Conservation (phyloP, 2,888 invertebrate species). For the Ennomos fuscantarius region DNA sequence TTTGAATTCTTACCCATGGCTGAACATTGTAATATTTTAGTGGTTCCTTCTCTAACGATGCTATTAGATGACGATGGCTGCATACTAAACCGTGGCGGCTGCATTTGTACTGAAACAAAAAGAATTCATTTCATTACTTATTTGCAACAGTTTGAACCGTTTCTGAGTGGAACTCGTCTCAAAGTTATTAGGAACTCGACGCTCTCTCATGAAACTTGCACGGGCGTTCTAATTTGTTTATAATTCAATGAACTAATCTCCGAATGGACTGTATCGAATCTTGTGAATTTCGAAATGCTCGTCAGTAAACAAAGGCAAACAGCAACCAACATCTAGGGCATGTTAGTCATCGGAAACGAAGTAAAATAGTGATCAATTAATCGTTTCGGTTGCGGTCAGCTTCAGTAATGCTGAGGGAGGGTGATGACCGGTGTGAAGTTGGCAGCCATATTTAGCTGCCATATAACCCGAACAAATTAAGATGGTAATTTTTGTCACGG, state of each 20-base stretch:
- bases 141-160: constrained; percentile 8
- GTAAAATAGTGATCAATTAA: constrained; percentile 54
- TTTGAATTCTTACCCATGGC: constrained; percentile 88
- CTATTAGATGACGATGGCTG: constrained; percentile 94
- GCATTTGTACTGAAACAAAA: constrained; percentile 83
- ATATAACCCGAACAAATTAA: no score
- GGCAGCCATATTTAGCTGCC: no score
- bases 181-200: constrained; percentile 15
- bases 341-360: constrained; percentile 36
- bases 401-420: constrained; percentile 47
- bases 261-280: constrained; percentile 29
- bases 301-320: constrained; percentile 29
- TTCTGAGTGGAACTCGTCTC: constrained; percentile 1
- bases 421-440: no score
- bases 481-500: no score
- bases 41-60: constrained; percentile 94
- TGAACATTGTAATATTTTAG: constrained; percentile 96
- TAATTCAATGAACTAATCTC: constrained; percentile 27
- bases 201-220: constrained; percentile 21
- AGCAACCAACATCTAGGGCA: constrained; percentile 34
- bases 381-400: constrained; percentile 55
- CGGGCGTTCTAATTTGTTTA: constrained; percentile 29
- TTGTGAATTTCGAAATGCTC: constrained; percentile 29
- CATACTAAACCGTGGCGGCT: constrained; percentile 94
- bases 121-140: constrained; percentile 28